These are phyloP conservation scores for Pseudomyrmex concolor DNA, from an alignment of 1,140 invertebrate genomes.

Conservation along the genomic window DNA sequence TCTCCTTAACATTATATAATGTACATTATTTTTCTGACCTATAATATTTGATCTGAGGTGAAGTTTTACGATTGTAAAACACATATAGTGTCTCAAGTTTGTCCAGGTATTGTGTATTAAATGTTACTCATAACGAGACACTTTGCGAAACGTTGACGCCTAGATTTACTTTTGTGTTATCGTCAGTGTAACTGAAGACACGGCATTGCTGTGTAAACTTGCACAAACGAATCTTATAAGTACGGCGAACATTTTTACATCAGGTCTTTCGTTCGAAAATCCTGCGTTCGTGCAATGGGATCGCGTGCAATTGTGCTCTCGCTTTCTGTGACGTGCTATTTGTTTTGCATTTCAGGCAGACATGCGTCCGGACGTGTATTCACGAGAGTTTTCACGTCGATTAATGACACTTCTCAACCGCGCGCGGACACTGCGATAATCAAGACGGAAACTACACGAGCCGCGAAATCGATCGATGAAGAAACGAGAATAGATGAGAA, in stretches of 20 bases:
- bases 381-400: background rate
- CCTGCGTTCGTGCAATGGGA: constrained; percentile 16
- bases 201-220: constrained; percentile 74
- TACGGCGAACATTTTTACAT: constrained; percentile 62
- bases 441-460: background rate
- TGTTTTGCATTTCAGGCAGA: constrained; percentile 25
- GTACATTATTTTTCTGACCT: too few relatives aligned
- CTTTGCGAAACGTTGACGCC: constrained; percentile 70
- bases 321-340: constrained; percentile 13
- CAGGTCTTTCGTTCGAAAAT: constrained; percentile 41
- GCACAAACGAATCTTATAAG: constrained; percentile 74
- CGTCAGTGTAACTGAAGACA: constrained; percentile 69
- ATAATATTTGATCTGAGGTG: too few relatives aligned
- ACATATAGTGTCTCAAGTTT: constrained; percentile 25
- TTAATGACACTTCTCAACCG: background rate
- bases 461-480: background rate
- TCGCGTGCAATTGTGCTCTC: background rate
- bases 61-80: too few relatives aligned
- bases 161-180: constrained; percentile 75
- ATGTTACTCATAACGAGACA: constrained; percentile 44
- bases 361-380: constrained; percentile 9
- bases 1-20: too few relatives aligned
- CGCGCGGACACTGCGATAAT: background rate
- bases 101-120: constrained; percentile 37
- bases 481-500: background rate